These are phyloP conservation scores for Emydura subglobosa DNA, from an alignment of 2,113 vertebrate genomes.

Conservation along the genomic window DNA sequence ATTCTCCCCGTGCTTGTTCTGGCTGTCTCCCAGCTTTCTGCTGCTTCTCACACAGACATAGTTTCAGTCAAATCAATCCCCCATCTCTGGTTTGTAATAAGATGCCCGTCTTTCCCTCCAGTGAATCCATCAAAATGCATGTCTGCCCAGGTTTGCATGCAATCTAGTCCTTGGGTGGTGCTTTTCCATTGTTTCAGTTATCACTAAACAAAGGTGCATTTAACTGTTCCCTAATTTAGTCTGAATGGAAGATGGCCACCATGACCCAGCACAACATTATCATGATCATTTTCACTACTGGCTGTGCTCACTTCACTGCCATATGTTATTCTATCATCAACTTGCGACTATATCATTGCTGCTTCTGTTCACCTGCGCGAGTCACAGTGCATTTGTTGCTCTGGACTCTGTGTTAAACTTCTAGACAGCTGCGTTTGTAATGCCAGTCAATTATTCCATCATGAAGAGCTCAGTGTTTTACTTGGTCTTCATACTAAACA, in stretches of 20 bases:
- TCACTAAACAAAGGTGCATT: background rate
- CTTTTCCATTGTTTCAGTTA: background rate
- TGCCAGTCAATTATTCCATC: too few species aligned
- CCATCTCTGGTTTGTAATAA: background rate
- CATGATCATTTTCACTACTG: background rate
- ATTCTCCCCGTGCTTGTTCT: background rate
- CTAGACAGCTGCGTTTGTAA: background rate
- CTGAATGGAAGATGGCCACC: background rate
- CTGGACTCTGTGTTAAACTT: background rate
- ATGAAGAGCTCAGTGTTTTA: too few species aligned
- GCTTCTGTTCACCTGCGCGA: background rate
- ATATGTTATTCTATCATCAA: background rate
- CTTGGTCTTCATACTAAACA: too few species aligned
- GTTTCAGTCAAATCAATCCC: background rate
- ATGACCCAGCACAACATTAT: background rate
- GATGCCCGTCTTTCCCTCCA: background rate
- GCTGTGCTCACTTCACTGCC: too few species aligned
- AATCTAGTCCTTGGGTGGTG: background rate
- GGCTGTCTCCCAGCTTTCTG: background rate
- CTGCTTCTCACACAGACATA: background rate
- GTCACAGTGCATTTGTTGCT: background rate
- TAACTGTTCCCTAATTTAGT: background rate
- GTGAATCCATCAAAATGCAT: background rate
- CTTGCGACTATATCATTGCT: background rate
- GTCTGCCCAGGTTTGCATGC: background rate